These are phyloP conservation scores for Amphibalanus amphitrite DNA, from an alignment of 1,140 invertebrate genomes.

Conservation along the genomic window DNA sequence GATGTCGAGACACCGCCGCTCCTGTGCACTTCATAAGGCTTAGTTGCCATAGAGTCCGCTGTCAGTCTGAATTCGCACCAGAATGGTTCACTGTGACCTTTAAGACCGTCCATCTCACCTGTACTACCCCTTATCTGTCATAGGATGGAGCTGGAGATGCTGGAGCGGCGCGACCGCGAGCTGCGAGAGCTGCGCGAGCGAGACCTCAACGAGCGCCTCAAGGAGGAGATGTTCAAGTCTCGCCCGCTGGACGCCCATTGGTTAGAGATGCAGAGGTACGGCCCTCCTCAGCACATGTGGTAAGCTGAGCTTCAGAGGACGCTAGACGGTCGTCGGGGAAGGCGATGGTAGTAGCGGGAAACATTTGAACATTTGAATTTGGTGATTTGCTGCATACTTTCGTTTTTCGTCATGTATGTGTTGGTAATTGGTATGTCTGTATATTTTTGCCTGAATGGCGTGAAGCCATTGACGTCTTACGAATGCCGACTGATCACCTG, in stretches of 20 bases:
- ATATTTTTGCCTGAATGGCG: neutral
- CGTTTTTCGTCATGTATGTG: neutral
- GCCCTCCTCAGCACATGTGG: neutral
- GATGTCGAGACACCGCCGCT: too few relatives aligned
- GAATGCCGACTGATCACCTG: too few relatives aligned
- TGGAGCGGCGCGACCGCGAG: conserved; percentile 72
- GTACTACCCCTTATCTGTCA: neutral
- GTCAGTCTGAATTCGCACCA: too few relatives aligned
- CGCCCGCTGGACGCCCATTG: neutral
- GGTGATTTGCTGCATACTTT: neutral
- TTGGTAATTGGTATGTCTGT: neutral
- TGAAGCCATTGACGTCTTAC: neutral
- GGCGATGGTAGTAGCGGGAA: neutral
- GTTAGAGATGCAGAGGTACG: conserved; percentile 1
- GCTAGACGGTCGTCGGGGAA: neutral
- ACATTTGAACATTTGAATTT: neutral
- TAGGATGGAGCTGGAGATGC: too few relatives aligned
- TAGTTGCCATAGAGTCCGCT: too few relatives aligned
- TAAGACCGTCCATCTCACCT: too few relatives aligned
- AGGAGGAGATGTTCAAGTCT: conserved; percentile 58
- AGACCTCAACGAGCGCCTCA: conserved; percentile 59
- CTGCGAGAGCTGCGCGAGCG: conserved; percentile 63
- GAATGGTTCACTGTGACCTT: too few relatives aligned
- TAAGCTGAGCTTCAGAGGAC: neutral
- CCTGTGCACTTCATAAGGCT: too few relatives aligned